These are phyloP conservation scores for Notodonta ziczac DNA, from an alignment of 2,888 invertebrate species.

Conservation along the genomic window DNA sequence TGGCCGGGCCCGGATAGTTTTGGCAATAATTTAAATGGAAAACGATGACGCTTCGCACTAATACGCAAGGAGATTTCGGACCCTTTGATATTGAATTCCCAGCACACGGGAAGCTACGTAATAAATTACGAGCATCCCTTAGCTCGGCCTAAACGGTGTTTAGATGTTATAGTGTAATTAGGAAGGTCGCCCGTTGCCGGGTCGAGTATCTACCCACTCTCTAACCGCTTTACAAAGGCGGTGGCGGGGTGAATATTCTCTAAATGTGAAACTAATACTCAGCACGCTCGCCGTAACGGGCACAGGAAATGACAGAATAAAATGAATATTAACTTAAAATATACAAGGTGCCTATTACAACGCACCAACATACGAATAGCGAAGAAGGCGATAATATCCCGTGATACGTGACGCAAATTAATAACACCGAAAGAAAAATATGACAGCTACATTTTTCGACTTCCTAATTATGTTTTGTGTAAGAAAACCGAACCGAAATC, in stretches of 20 bases:
- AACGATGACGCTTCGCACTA: slow-evolving; percentile 63
- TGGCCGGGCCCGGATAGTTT: slow-evolving; percentile 67
- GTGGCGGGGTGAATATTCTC: slow-evolving; percentile 44
- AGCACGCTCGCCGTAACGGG: slow-evolving; percentile 26
- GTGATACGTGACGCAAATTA: slow-evolving; percentile 28
- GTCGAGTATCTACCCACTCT: slow-evolving; percentile 36
- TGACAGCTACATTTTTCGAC: slow-evolving; percentile 15
- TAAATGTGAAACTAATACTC: slow-evolving; percentile 41
- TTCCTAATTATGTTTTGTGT: slow-evolving; percentile 25
- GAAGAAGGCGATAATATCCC: slow-evolving; percentile 24
- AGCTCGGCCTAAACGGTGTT: slow-evolving; percentile 60
- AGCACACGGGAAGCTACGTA: slow-evolving; percentile 62
- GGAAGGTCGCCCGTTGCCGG: slow-evolving; percentile 53
- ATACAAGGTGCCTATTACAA: slow-evolving; percentile 29
- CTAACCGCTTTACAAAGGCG: slow-evolving; percentile 40
- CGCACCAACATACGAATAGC: slow-evolving; percentile 26
- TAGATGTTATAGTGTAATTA: slow-evolving; percentile 65
- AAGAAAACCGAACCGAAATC: slow-evolving; percentile 27
- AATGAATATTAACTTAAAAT: slow-evolving; percentile 34
- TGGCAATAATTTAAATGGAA: slow-evolving; percentile 74
- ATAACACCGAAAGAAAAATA: slow-evolving; percentile 21
- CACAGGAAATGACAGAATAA: slow-evolving; percentile 39
- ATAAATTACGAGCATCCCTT: slow-evolving; percentile 70
- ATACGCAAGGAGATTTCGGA: slow-evolving; percentile 57
- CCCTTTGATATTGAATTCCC: slow-evolving; percentile 76